A percentile compares a stretch with the other conserved stretches of the same genome.
Conservation (phyloP, 2,113 vertebrate genomes). For the Percopsis transmontana region DNA sequence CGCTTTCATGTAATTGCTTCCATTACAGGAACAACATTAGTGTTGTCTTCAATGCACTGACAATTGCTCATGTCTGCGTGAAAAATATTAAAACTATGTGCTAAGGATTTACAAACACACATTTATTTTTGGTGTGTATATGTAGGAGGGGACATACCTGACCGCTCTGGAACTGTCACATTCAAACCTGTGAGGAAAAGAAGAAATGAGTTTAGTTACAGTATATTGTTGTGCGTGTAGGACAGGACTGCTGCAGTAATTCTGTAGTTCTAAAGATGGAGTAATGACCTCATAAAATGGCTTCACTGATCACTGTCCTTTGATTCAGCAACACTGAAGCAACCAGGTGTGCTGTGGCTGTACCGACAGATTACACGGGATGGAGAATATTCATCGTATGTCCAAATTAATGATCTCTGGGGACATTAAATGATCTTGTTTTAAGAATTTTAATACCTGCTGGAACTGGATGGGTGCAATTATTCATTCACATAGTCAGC, state of each 20-base stretch:
- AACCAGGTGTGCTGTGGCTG: constrained; percentile 12
- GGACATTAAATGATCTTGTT: not conserved
- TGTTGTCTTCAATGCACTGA: not conserved
- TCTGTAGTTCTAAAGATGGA: constrained; percentile 1
- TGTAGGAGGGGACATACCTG: constrained; percentile 63
- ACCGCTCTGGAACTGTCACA: constrained; percentile 59
- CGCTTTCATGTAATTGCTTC: constrained; percentile 21
- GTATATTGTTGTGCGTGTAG: constrained; percentile 26
- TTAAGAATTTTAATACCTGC: too few relatives aligned
- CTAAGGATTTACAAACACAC: not conserved
- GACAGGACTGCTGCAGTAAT: constrained; percentile 23
- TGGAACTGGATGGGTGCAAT: too few relatives aligned
- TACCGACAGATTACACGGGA: constrained; percentile 4
- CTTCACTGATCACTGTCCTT: constrained; percentile 29
- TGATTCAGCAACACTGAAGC: constrained; percentile 47
- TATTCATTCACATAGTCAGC: too few relatives aligned
- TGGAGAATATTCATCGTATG: constrained; percentile 15
- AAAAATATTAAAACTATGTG: not conserved
- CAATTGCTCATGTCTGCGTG: not conserved
- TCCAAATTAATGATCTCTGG: not conserved
- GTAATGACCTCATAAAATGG: constrained; percentile 40
- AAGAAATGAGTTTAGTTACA: constrained; percentile 11
- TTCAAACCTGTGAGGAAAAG: constrained; percentile 56
- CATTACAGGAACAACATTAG: constrained; percentile 21
- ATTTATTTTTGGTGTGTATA: not conserved